phyloP scores from a whole-genome alignment of 2,113 vertebrate genomes.

The Ginglymostoma cirratum region DNA sequence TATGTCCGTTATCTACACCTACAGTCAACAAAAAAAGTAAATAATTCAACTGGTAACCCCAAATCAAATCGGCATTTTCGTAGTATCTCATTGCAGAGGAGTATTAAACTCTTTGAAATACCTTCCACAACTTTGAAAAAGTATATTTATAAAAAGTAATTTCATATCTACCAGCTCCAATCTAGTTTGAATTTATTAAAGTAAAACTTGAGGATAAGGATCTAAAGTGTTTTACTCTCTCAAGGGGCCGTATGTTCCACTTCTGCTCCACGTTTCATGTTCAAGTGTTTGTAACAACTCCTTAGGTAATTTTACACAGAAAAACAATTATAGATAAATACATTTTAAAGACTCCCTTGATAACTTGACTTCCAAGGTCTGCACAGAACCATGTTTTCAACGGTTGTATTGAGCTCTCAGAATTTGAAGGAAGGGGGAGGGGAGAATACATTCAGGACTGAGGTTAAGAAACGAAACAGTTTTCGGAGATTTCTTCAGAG shows the following conservation, averaged over 20 bases:
- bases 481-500: not conserved
- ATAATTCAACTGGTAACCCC: not conserved
- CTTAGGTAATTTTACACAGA: not conserved
- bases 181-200: not conserved
- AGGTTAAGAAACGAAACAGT: not conserved
- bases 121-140: not conserved
- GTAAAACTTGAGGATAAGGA: not conserved
- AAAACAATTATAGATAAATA: not conserved
- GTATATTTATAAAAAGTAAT: not conserved
- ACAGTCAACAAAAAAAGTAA: not conserved
- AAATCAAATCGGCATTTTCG: not conserved
- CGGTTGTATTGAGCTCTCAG: not conserved
- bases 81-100: not conserved
- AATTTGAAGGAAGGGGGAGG: not conserved
- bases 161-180: not conserved
- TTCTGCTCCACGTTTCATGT: not conserved
- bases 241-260: no score
- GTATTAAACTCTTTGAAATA: not conserved
- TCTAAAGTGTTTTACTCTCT: not conserved
- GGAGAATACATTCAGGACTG: not conserved
- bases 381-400: not conserved
- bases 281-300: not conserved
- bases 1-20: not conserved
- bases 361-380: not conserved
- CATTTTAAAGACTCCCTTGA: not conserved